These are phyloP conservation scores for Drosophila sordidula DNA, from an alignment of 2,888 invertebrate genomes.

Conservation along the genomic window DNA sequence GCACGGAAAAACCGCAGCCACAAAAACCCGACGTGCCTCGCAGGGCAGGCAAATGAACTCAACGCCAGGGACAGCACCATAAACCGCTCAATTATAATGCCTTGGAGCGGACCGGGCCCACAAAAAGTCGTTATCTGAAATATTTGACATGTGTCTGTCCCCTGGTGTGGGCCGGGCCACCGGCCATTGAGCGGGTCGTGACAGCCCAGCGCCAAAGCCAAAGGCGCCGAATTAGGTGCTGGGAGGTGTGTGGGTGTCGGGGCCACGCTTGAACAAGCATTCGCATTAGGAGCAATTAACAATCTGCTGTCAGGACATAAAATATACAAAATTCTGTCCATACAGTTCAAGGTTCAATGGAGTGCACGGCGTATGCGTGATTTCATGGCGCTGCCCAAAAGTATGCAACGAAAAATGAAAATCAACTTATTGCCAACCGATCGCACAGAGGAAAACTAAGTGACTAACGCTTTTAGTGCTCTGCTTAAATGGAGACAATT, in stretches of 20 bases:
- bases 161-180: not conserved
- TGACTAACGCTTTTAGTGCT: not conserved
- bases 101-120: conserved; percentile 30
- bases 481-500: too few relatives aligned
- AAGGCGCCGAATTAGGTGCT: not conserved
- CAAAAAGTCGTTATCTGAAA: conserved; percentile 73
- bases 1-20: conserved; percentile 52
- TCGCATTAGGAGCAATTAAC: conserved; percentile 70
- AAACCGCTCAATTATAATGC: conserved; percentile 73
- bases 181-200: not conserved
- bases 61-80: conserved; percentile 20
- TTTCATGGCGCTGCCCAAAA: conserved; percentile 51
- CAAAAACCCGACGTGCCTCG: conserved; percentile 30
- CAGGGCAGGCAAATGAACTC: conserved; percentile 62
- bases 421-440: not conserved
- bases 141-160: conserved; percentile 72
- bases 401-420: conserved; percentile 49
- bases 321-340: conserved; percentile 32
- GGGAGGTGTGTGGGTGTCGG: not conserved
- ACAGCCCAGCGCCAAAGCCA: not conserved
- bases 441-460: not conserved
- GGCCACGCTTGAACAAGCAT: conserved; percentile 39
- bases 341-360: conserved; percentile 56
- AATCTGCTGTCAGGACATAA: conserved; percentile 46
- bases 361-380: conserved; percentile 39